Conservation (phyloP, 2,888 invertebrate species). For the Chelonus formosanus region DNA sequence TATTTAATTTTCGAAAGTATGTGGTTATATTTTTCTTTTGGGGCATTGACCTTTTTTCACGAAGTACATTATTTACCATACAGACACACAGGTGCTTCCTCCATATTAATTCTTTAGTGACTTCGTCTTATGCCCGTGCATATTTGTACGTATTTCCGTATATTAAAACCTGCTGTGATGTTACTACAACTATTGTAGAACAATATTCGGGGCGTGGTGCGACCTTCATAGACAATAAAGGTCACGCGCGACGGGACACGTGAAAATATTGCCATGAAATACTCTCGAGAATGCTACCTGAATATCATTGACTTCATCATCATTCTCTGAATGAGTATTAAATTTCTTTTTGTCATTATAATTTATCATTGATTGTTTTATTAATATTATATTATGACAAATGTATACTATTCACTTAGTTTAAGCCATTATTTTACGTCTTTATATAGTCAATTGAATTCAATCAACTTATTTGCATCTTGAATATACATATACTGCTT, state of each 20-base stretch:
- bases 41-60: constrained; percentile 32
- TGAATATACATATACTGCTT: no score
- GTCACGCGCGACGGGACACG: constrained; percentile 34
- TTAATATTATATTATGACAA: no score
- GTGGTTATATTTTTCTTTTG: constrained; percentile 1
- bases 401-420: no score
- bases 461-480: no score
- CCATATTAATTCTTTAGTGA: no score
- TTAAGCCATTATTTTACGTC: no score
- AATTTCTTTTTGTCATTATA: neutral
- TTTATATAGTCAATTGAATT: no score
- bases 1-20: constrained; percentile 10
- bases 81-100: neutral
- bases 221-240: constrained; percentile 42
- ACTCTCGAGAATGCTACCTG: constrained; percentile 3
- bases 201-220: constrained; percentile 42
- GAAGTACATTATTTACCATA: neutral
- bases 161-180: constrained; percentile 11
- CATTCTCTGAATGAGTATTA: neutral
- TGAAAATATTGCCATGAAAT: constrained; percentile 28
- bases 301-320: constrained; percentile 10
- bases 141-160: constrained; percentile 5
- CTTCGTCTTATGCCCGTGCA: neutral
- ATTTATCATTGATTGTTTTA: neutral
- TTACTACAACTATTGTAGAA: constrained; percentile 22